Conservation (phyloP, 2,888 invertebrate species). For the Mythimna ferrago region DNA sequence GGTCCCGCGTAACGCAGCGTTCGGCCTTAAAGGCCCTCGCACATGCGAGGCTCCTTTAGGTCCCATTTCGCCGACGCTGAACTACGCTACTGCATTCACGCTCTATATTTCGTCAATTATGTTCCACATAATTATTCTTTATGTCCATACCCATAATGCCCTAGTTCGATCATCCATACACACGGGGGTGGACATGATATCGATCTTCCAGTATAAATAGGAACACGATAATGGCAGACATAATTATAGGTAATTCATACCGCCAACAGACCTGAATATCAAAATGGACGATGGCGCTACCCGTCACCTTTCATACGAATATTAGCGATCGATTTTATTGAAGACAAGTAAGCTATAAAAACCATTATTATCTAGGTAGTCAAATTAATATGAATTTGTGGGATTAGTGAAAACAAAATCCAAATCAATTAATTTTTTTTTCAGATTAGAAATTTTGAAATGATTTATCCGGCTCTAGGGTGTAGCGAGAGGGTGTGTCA, state of each 20-base stretch:
- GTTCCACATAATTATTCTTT: neutral
- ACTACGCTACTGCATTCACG: too few species aligned
- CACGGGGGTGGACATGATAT: conserved; percentile 29
- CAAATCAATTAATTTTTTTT: neutral
- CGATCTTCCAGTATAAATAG: conserved; percentile 49
- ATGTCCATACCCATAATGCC: neutral
- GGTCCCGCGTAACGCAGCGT: too few species aligned
- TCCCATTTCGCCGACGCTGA: too few species aligned
- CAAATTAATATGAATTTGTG: neutral
- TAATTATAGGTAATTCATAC: conserved; percentile 18
- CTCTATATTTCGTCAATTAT: conserved; percentile 1
- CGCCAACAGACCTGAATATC: conserved; percentile 8
- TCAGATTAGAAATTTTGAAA: too few species aligned
- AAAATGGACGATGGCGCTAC: conserved; percentile 13
- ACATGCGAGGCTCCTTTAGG: too few species aligned
- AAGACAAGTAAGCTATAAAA: neutral
- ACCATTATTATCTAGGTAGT: neutral
- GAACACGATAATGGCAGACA: conserved; percentile 24
- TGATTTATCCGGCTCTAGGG: too few species aligned
- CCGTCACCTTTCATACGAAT: neutral
- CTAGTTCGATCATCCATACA: conserved; percentile 1
- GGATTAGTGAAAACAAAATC: neutral
- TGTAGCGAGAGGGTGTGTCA: too few species aligned
- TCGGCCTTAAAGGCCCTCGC: too few species aligned
- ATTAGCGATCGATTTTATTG: conserved; percentile 11